Evolutionary conservation across 2,797 vertebrate genomes (phyloP).

Genomic region (Triplophysa bombifrons): DNA sequence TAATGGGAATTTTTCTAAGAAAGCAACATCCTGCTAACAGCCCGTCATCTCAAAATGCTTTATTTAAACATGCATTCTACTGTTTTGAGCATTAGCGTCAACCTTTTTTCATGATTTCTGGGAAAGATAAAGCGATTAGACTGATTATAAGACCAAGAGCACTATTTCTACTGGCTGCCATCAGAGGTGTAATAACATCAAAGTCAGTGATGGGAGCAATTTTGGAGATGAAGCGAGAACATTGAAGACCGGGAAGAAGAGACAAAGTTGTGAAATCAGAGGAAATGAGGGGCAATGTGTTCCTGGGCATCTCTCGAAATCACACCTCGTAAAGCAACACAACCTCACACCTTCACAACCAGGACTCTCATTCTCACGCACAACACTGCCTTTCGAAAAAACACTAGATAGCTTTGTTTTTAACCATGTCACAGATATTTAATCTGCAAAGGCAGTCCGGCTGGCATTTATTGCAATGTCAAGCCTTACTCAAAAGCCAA

Average conservation of each 20-base stretch:
- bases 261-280: not conserved
- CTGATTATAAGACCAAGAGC: no score
- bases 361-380: not conserved
- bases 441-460: not conserved
- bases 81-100: not conserved
- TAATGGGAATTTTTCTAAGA: not conserved
- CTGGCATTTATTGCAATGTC: not conserved
- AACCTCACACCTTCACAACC: not conserved
- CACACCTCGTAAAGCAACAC: conserved; percentile 2
- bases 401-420: not conserved
- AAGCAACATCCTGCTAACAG: not conserved
- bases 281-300: conserved; percentile 25
- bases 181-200: not conserved
- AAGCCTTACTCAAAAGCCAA: not conserved
- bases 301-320: not conserved
- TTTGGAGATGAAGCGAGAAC: conserved; percentile 7
- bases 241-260: not conserved
- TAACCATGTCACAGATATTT: not conserved
- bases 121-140: not conserved
- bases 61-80: not conserved
- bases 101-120: not conserved
- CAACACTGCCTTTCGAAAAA: conserved; percentile 1
- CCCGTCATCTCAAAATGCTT: not conserved
- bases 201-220: not conserved
- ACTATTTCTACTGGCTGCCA: not conserved